Evolutionary conservation across 2,113 vertebrate genomes (phyloP).

Genomic region (Pleuronectes platessa): DNA sequence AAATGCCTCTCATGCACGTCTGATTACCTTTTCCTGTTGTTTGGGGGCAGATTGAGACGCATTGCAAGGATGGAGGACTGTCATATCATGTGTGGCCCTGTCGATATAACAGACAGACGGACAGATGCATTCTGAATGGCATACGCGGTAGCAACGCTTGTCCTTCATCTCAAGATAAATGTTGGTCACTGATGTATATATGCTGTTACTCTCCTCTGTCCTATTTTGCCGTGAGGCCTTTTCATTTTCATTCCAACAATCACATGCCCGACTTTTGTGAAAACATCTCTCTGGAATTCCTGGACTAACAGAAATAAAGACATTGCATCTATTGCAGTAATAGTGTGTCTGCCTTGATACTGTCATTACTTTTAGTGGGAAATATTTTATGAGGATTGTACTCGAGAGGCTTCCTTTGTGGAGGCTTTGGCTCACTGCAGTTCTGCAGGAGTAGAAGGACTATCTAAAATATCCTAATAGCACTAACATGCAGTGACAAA

Average conservation of each 20-base stretch:
- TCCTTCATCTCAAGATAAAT: constrained; percentile 24
- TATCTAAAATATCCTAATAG: constrained; percentile 1
- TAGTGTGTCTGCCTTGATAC: not conserved
- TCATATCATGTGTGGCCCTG: constrained; percentile 45
- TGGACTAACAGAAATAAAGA: not conserved
- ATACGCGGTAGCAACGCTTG: not conserved
- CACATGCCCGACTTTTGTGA: not conserved
- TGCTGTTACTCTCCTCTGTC: constrained; percentile 7
- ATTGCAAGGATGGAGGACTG: constrained; percentile 52
- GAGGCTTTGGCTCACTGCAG: not conserved
- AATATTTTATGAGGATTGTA: not conserved
- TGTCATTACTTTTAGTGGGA: not conserved
- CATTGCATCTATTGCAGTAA: not conserved
- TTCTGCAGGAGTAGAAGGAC: not conserved
- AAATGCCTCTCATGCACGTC: constrained; percentile 21
- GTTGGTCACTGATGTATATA: constrained; percentile 8
- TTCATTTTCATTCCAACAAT: not conserved
- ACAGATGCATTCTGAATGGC: constrained; percentile 24
- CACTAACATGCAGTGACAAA: not conserved
- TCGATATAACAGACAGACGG: not conserved
- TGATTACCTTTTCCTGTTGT: constrained; percentile 22
- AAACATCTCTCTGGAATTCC: not conserved
- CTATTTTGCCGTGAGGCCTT: not conserved
- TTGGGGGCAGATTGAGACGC: constrained; percentile 23
- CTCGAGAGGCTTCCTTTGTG: not conserved